A percentile compares a stretch with the other conserved stretches of the same genome.
Evolutionary conservation across 1,140 invertebrate species (phyloP).

Genomic region (Lepeophtheirus salmonis): DNA sequence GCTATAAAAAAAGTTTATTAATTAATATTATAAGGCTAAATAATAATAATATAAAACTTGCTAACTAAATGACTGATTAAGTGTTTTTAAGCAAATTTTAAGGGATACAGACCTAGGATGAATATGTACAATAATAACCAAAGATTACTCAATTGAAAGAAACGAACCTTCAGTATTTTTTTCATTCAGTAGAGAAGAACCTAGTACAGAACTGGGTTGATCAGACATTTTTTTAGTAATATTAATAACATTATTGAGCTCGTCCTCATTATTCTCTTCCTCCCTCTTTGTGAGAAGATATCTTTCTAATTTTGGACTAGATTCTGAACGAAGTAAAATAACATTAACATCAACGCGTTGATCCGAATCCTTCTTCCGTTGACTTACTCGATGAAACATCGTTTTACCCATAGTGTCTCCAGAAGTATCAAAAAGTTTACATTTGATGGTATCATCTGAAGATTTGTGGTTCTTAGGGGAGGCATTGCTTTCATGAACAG

Average conservation of each 20-base stretch:
- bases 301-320: background rate
- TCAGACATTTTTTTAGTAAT: background rate
- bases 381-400: background rate
- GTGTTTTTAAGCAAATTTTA: too few relatives aligned
- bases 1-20: too few relatives aligned
- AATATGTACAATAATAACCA: too few relatives aligned
- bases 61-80: too few relatives aligned
- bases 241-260: background rate
- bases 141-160: too few relatives aligned
- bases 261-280: background rate
- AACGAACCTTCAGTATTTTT: too few relatives aligned
- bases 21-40: too few relatives aligned
- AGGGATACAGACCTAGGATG: too few relatives aligned
- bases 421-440: background rate
- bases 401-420: conserved; percentile 2
- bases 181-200: too few relatives aligned
- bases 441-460: background rate
- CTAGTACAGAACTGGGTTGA: too few relatives aligned
- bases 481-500: too few relatives aligned
- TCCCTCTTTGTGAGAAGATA: background rate
- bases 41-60: too few relatives aligned
- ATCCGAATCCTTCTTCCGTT: background rate
- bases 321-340: background rate
- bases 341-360: background rate
- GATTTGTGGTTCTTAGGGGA: background rate